Evolutionary conservation across 2,113 vertebrate genomes (phyloP), one percentile per base, ranked within the genome.

Genomic region (Dromaius novaehollandiae): DNA sequence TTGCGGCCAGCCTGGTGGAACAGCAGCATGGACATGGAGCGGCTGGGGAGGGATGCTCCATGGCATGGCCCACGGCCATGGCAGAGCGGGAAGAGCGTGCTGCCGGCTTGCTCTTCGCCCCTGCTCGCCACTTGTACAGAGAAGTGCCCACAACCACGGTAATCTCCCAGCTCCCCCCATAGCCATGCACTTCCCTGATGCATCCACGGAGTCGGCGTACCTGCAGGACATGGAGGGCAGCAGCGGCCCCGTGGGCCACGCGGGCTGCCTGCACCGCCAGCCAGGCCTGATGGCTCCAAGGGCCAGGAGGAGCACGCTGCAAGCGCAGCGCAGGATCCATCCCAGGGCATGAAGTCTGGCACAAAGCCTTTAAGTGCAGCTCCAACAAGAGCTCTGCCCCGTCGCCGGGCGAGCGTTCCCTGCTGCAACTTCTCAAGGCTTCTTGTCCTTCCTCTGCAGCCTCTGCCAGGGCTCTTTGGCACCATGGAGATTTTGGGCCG

Each of bases 111-210:
- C 46, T 17, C 50, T 25, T 53, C 16, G 9, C 26, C 18, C 18
- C 36, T 10, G 36, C 24, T 36, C 17, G 56, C 56, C 9, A 32
- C 56, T 60, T 11, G 30, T 17, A 11, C n/a, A 79, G n/a, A 48
- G 55, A 55, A 81, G 11, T 34, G 25, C 66, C 74, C 38, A 65
- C 92, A 94, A 89, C 86, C 65, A 87, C 55, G 56, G 86, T 42
- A 78, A 56, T 90, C 63, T 81, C 78, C 51, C 48, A 20, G 36
- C 48, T 32, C 21, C 55, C 21, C 81, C n/a, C 44, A 58, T 58
- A 74, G 92, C 76, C 6, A 0, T 50, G 34, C 61, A 44, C 79
- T 48, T 88, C 24, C 36, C 63, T 0, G 0, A 25, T 74, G 48
- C 28, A 80, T 48, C 53, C 51, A 28, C 0, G 0, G 40, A 51